Base-by-base conservation (phyloP, 2,888 invertebrate species). In the Pimpla rufipes region DNA sequence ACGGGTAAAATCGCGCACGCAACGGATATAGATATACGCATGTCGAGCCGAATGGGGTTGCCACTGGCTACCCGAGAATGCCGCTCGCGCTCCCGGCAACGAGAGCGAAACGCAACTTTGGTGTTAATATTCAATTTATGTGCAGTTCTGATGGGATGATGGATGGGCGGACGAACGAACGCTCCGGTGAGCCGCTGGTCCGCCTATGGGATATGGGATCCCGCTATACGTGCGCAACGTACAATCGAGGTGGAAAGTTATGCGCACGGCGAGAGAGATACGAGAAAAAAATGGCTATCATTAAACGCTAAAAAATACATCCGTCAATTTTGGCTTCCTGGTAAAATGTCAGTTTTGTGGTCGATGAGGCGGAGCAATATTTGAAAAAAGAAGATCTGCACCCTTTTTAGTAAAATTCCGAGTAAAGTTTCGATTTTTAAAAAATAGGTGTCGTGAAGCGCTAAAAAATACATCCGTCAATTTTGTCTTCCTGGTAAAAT, bases 51-150 rank as follows among this genome's bases (percentile, higher is more conserved):
- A 45, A 57, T 29, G 13, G n/a, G n/a, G 45, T 29, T 35, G 35
- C 45, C 29, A 16, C 45, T 29, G 18, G 59, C 29, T 47, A 13
- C 29, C 35, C 35, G 3, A 35, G 59, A 35, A 45, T 55, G 55
- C 18, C n/a, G 35, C 7, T 29, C 29, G 23, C 10, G 16, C 35
- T 59, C 50, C 40, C 16, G 35, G 40, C 47, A 47, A 62, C 47
- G 35, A 50, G 45, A 37, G 70, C 50, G 68, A 66, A 73, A 74
- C 47, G 45, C 29, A 57, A 62, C 68, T 83, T 77, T 66, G 64
- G 74, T 80, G 78, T 85, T 83, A 78, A 85, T 85, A 83, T 85
- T 85, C 83, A 83, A 85, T 85, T 85, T 80, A 83, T 55, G 83
- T 76, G 83, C 80, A 74, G 80, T 71, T 77, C 64, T 70, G 71